Evolutionary conservation across 2,113 vertebrate species (phyloP).

Genomic region (Tauraco erythrolophus): DNA sequence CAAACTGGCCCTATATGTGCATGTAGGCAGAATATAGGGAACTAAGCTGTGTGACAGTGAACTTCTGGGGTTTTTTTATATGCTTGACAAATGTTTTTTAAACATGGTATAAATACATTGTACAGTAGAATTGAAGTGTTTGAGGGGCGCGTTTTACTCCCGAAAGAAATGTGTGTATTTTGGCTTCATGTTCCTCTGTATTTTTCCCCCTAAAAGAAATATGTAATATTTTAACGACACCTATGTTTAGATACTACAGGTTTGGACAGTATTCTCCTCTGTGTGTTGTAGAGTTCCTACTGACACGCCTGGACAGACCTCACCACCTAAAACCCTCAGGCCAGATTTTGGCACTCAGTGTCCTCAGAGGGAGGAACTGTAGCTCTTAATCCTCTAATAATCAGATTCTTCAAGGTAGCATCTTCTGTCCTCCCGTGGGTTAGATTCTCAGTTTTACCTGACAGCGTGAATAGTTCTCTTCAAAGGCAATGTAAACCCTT

Average conservation of each 20-base stretch:
- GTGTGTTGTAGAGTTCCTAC: constrained; percentile 7
- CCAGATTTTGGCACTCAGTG: background rate
- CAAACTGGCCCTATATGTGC: constrained; percentile 64
- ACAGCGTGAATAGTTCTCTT: constrained; percentile 17
- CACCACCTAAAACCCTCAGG: constrained; percentile 26
- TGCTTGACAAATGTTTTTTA: constrained; percentile 66
- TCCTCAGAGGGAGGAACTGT: constrained; percentile 38
- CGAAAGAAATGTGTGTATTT: background rate
- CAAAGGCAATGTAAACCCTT: background rate
- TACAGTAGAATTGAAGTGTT: background rate
- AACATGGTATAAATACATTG: constrained; percentile 38
- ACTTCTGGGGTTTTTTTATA: constrained; percentile 41
- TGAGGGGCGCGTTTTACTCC: constrained; percentile 37
- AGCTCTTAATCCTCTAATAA: constrained; percentile 68
- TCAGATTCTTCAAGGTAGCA: constrained; percentile 51
- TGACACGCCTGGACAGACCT: constrained; percentile 41
- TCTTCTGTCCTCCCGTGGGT: constrained; percentile 50
- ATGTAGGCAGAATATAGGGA: constrained; percentile 57
- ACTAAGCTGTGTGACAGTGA: constrained; percentile 62
- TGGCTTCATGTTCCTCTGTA: background rate
- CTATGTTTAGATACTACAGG: constrained; percentile 39
- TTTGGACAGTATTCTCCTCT: constrained; percentile 40
- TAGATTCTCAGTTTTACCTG: constrained; percentile 16
- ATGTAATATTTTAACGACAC: background rate
- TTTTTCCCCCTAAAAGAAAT: background rate